Evolutionary conservation across 53 echinoderm and acorn worm genomes (phyloP), one percentile per base, ranked within the genome.

Genomic region (Arbacia lixula): DNA sequence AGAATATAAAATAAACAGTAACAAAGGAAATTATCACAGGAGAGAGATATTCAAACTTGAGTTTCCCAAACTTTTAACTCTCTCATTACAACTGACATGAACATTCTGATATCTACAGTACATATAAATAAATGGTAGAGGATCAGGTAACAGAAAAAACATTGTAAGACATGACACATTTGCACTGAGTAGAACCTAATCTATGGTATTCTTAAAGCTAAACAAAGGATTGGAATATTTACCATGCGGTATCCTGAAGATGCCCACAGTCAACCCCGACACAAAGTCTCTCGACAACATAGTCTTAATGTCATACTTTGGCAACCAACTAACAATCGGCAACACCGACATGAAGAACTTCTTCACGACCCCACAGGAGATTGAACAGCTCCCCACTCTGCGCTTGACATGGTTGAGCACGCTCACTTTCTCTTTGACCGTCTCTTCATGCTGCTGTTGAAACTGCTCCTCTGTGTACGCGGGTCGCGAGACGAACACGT

Each of bases 221-320:
- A 62, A 19, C 29, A 62, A 26, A 5, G 6, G 27, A 55, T 27
- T 25, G 58, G 29, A 26, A 2, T 58, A 66, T 80, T 79, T 25
- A 95, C 95, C 90, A 66, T 93, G 95, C 2, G 95, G 93, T 65
- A 95, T 91, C 42, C 92, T 90, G 49, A 95, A 60, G 53, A 89
- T 83, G 8, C 92, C 93, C 10, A 95, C 95, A 2, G 95, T 95
- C 2, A 93, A 65, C 0, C 95, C 95, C 0, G 88, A 82, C 17
- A 95, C 65, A 17, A 93, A n/a, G 50, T 95, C 95, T 16, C 84
- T 71, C 2, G 86, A 53, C 21, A 91, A 53, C 51, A 66, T 40
- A 4, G 27, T 27, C 41, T 78, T 90, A 3, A 95, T 49, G 22
- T 93, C 83, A 51, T 95, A 95, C 56, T 72, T 37, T 42, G 95